Evolutionary conservation across 2,888 invertebrate species (phyloP), one percentile per base, ranked within the genome.

Genomic region (Germaria angustata): DNA sequence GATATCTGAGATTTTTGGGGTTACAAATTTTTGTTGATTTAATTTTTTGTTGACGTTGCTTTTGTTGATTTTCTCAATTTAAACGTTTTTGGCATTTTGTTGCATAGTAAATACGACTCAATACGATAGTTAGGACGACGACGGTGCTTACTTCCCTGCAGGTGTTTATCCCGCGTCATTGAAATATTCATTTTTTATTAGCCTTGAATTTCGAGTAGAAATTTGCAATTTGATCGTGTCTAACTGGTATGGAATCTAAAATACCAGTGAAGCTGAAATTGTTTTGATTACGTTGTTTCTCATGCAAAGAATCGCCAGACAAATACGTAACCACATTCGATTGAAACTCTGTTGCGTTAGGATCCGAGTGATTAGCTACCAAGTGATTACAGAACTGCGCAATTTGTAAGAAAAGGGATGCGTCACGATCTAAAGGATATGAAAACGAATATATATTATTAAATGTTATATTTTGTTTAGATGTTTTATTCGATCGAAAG

Each of bases 201-300:
- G 95, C 95, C 90, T 96, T 96, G 95, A 97, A 97, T 92, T 96
- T 96, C 57, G 94, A 92, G 92, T 96, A 95, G 92, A 97, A 98
- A 85, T 94, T 94, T 86, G 94, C 94, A 86, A 97, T 95, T 88
- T 95, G 94, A 90, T 97, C 96, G 72, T 97, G 92, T 86, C 95
- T 94, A 63, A 97, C 95, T 20, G 97, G 97, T 81, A 95, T 95
- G 55, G 95, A 93, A 87, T 95, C 94, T 28, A 96, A 95, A 85
- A 97, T 93, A 78, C 96, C 96, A 7, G 95, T 93, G 77, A 95
- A 93, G 90, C 95, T 96, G 88, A 96, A 95, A 85, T 94, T 92
- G 76, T 89, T 89, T 85, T 91, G 91, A 75, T 90, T 89, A 44
- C 89, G 88, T 80, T 91, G 88, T 86, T 91, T 91, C 81, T 91